A percentile compares a stretch with the other conserved stretches of the same genome.
Conservation (phyloP, 1,140 invertebrate species). For the Drosophila kikkawai region DNA sequence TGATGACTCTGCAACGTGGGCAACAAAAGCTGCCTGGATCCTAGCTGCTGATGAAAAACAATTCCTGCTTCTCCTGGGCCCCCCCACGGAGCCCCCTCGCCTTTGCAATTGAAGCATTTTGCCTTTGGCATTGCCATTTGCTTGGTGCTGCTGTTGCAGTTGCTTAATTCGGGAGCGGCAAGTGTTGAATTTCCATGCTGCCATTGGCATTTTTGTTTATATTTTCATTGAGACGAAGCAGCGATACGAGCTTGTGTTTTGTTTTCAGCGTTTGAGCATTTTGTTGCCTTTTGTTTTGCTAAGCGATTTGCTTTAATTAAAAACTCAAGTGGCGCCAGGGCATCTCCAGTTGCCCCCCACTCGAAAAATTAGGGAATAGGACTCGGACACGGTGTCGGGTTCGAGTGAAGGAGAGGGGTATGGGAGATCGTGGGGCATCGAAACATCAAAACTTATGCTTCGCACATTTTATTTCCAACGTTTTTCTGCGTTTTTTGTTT, state of each 20-base stretch:
- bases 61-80: slow-evolving; percentile 51
- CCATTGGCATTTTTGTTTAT: slow-evolving; percentile 75
- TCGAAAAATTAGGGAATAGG: not conserved
- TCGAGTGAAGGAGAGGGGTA: not conserved
- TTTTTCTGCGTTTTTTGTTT: slow-evolving; percentile 17
- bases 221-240: slow-evolving; percentile 37
- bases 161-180: slow-evolving; percentile 73
- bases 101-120: slow-evolving; percentile 68
- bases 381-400: not conserved
- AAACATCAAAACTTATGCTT: slow-evolving; percentile 54
- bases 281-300: slow-evolving; percentile 76
- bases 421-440: slow-evolving; percentile 19
- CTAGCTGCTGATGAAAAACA: slow-evolving; percentile 66
- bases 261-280: slow-evolving; percentile 58
- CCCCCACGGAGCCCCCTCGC: not conserved
- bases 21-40: slow-evolving; percentile 67
- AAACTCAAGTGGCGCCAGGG: slow-evolving; percentile 76
- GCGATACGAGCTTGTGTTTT: slow-evolving; percentile 37
- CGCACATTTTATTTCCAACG: slow-evolving; percentile 25
- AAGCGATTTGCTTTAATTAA: slow-evolving; percentile 75
- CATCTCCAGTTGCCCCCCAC: slow-evolving; percentile 35
- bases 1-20: slow-evolving; percentile 77
- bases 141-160: slow-evolving; percentile 56
- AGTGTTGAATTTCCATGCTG: slow-evolving; percentile 81
- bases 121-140: slow-evolving; percentile 42